Conservation (phyloP, 1,140 invertebrate genomes). For the Leguminivora glycinivorella region DNA sequence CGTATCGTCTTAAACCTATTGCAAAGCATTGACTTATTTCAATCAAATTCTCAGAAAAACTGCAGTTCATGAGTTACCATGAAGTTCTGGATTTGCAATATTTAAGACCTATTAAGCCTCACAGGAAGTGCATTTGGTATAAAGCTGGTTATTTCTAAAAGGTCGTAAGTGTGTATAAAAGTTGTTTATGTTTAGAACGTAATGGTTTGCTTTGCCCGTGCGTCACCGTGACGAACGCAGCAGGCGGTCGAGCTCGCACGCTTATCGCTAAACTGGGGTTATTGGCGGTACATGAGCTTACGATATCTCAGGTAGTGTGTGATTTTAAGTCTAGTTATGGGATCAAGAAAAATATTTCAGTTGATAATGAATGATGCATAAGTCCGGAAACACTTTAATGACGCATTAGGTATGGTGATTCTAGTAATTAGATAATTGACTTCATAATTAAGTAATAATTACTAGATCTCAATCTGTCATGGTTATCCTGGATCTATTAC, state of each 20-base stretch:
- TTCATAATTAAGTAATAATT: too few species aligned
- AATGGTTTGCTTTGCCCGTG: neutral
- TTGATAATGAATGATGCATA: too few species aligned
- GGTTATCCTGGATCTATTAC: too few species aligned
- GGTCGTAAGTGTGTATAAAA: neutral
- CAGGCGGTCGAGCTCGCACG: neutral
- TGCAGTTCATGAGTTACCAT: neutral
- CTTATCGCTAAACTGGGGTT: slow-evolving; percentile 1
- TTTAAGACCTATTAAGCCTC: neutral
- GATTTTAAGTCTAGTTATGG: too few species aligned
- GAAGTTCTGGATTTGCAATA: neutral
- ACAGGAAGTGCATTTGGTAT: neutral
- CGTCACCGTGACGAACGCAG: neutral
- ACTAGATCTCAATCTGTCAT: too few species aligned
- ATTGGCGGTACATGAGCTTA: neutral
- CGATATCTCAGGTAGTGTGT: neutral
- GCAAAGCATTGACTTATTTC: too few species aligned
- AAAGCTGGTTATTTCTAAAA: neutral
- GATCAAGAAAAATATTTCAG: too few species aligned
- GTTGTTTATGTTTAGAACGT: neutral
- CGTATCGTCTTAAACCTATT: too few species aligned
- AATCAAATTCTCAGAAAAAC: neutral
- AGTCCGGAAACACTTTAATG: too few species aligned
- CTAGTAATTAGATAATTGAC: too few species aligned
- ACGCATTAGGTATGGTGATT: too few species aligned